A percentile compares a stretch with the other conserved stretches of the same genome.
Evolutionary conservation across 2,797 vertebrate genomes (phyloP).

Genomic region (Gymnothorax reevesii): DNA sequence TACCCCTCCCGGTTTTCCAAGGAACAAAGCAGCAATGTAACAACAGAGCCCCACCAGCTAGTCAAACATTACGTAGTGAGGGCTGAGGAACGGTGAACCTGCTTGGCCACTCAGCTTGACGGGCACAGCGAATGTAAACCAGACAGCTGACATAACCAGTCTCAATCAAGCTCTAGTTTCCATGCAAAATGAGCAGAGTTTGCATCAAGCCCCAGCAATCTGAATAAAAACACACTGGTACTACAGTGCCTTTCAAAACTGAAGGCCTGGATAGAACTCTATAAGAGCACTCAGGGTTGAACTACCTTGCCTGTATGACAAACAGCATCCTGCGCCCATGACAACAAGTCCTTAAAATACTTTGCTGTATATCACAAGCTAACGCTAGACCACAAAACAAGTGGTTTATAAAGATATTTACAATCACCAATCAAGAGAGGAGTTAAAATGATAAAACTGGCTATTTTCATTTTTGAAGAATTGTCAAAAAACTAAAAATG

Average conservation of each 20-base stretch:
- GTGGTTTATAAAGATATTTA: not conserved
- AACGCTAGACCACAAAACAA: not conserved
- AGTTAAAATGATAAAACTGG: no score
- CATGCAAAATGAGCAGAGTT: not conserved
- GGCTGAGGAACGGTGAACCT: conserved; percentile 6
- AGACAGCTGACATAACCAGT: conserved; percentile 2
- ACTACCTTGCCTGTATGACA: conserved; percentile 55
- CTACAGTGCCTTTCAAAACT: not conserved
- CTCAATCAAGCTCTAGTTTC: not conserved
- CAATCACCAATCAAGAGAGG: no score
- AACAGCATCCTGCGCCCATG: conserved; percentile 53
- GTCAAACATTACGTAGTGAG: conserved; percentile 61
- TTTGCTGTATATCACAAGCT: conserved; percentile 37
- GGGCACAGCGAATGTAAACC: conserved; percentile 3
- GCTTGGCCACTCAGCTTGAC: not conserved
- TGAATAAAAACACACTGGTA: conserved; percentile 16
- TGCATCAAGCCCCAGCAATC: not conserved
- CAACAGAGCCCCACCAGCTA: conserved; percentile 45
- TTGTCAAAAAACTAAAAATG: no score
- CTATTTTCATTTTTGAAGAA: no score
- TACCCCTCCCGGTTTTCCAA: not conserved
- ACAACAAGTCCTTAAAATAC: conserved; percentile 57
- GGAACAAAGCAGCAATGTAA: conserved; percentile 23
- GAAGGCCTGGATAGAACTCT: not conserved
- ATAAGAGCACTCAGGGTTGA: not conserved